phyloP scores from a whole-genome alignment of 2,888 invertebrate species.

The Drosophila quasianomalipes region DNA sequence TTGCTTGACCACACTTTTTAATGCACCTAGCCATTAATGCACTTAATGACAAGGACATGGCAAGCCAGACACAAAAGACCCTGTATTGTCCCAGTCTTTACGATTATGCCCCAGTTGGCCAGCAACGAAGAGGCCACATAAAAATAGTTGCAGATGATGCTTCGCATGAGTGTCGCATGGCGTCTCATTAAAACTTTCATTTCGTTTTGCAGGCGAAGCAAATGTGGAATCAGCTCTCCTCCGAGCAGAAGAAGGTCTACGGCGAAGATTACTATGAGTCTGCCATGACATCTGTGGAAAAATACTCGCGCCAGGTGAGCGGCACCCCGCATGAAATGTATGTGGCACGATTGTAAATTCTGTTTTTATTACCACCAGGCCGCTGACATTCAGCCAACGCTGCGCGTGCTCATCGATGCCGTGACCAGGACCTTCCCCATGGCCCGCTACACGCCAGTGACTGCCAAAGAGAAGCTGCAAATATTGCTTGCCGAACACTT shows the following conservation, averaged over 20 bases:
- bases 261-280: conserved; percentile 94
- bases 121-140: conserved; percentile 18
- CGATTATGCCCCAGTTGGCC: conserved; percentile 48
- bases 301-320: conserved; percentile 89
- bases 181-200: conserved; percentile 60
- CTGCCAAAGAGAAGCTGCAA: conserved; percentile 91
- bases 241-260: conserved; percentile 92
- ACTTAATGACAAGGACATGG: conserved; percentile 47
- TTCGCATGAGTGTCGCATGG: background rate
- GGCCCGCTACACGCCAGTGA: conserved; percentile 93
- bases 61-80: conserved; percentile 10
- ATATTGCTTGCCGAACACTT: conserved; percentile 92
- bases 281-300: conserved; percentile 91
- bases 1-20: conserved; percentile 3
- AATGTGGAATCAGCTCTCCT: conserved; percentile 92
- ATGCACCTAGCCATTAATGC: conserved; percentile 27
- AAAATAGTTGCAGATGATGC: conserved; percentile 49
- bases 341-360: conserved; percentile 28
- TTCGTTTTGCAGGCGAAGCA: conserved; percentile 88
- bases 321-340: background rate
- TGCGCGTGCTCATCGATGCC: conserved; percentile 91
- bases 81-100: conserved; percentile 58
- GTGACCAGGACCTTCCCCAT: conserved; percentile 93
- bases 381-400: conserved; percentile 91
- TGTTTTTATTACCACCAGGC: conserved; percentile 86